These are phyloP conservation scores for Lepilemur ruficaudatus DNA, from an alignment of 2,797 vertebrate species.

Conservation along the genomic window DNA sequence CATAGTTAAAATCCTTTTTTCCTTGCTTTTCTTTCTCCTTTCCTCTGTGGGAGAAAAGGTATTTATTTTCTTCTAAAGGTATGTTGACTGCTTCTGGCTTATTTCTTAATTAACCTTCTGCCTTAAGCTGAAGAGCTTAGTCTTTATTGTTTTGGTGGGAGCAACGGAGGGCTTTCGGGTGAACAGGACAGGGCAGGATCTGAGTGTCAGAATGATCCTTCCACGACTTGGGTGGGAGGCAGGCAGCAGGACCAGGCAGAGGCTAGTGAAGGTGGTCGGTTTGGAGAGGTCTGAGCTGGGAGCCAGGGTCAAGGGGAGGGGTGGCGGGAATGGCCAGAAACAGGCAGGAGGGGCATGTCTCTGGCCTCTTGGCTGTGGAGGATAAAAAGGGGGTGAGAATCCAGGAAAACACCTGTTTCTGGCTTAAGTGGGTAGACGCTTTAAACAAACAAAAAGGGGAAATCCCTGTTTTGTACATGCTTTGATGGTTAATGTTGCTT, in stretches of 20 bases:
- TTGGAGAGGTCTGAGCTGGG: background rate
- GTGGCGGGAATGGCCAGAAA: background rate
- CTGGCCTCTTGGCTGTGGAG: background rate
- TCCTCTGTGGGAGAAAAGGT: background rate
- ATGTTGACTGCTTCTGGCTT: background rate
- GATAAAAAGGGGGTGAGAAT: background rate
- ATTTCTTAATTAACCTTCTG: background rate
- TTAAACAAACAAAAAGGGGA: background rate
- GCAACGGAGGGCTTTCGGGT: background rate
- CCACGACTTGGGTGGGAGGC: background rate
- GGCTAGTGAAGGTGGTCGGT: too few relatives aligned
- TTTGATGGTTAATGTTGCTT: background rate
- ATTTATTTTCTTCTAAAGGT: background rate
- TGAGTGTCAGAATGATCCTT: background rate
- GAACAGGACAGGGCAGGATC: background rate
- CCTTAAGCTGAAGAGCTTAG: background rate
- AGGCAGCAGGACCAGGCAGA: background rate
- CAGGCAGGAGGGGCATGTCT: background rate
- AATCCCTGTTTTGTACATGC: background rate
- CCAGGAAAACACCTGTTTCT: constrained; percentile 16
- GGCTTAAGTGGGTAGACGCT: background rate
- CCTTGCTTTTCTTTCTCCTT: background rate
- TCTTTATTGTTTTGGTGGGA: background rate
- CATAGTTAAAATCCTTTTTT: background rate
- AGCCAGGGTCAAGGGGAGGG: too few relatives aligned